Percentiles rank a stretch among this genome's conserved stretches.
phyloP scores from a whole-genome alignment of 2,888 invertebrate species.

The Eupeodes latifasciatus region DNA sequence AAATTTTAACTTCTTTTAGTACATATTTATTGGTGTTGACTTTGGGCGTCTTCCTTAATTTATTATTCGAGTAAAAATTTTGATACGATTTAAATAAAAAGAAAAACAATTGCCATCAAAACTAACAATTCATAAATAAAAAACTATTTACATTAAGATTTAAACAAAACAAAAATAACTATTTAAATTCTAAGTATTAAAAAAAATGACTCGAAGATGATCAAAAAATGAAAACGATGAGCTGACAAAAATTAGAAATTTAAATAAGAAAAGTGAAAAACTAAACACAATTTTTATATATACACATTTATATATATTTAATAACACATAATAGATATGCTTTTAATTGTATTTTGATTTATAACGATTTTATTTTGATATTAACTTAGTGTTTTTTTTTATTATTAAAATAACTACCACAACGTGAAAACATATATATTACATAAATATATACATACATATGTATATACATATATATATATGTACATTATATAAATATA shows the following conservation, averaged over 20 bases:
- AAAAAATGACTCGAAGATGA: conserved; percentile 36
- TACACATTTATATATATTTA: conserved; percentile 81
- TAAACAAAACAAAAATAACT: conserved; percentile 47
- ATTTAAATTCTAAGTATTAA: conserved; percentile 64
- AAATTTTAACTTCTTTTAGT: not conserved
- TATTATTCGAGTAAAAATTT: conserved; percentile 6
- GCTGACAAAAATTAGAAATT: conserved; percentile 48
- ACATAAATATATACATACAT: conserved; percentile 48
- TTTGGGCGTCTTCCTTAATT: conserved; percentile 61
- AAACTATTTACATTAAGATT: conserved; percentile 71
- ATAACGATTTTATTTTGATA: conserved; percentile 61
- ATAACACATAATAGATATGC: conserved; percentile 83
- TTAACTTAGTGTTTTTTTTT: conserved; percentile 71
- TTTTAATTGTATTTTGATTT: conserved; percentile 64
- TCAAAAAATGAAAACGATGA: conserved; percentile 38
- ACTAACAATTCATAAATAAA: conserved; percentile 58
- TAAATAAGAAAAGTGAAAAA: conserved; percentile 23
- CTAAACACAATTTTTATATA: conserved; percentile 40
- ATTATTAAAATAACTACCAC: conserved; percentile 62
- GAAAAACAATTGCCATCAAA: conserved; percentile 56
- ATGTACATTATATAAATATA: not conserved
- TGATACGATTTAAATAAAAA: conserved; percentile 32
- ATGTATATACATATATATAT: too few species aligned
- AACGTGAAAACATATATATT: conserved; percentile 28
- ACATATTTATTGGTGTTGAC: conserved; percentile 19